Evolutionary conservation across 2,113 vertebrate species (phyloP), one percentile per base, ranked within the genome.

Genomic region (Cololabis saira): DNA sequence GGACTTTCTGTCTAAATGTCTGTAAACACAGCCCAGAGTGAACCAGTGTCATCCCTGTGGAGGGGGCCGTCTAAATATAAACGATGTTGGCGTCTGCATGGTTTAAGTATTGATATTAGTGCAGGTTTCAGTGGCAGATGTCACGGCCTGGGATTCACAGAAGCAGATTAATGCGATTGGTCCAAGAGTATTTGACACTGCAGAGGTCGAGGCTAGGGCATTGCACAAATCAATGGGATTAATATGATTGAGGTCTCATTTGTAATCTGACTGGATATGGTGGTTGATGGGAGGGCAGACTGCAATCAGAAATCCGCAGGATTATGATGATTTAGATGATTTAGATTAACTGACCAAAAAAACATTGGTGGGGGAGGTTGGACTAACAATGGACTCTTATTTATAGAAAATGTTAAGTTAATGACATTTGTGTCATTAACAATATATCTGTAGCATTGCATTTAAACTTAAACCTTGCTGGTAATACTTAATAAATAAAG

Each of bases 101-200:
- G 74, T 80, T 68, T 87, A 74, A 76, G 60, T 71, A 78, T 85
- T 81, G 86, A 84, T 85, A 85, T 89, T 87, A 86, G 81, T 78
- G 82, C 78, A 74, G 79, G 79, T 88, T 84, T 89, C 78, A 60
- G 78, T 80, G 85, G 78, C 88, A 90, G 89, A 89, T 92, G 89
- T 84, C 58, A 9, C 11, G 51, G 77, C 66, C 71, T 78, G 72
- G 68, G 80, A 59, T 81, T 75, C 78, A 79, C 53, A 5, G 68
- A 82, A 73, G 71, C 78, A 85, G 83, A 90, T 89, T 90, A 81
- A 74, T 89, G 74, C 65, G 69, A 77, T 71, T 65, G 49, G 76
- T 79, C 54, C 54, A 56, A 60, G 62, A 69, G 74, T 76, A 58
- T 71, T 76, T 83, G 76, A 89, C 76, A 64, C 68, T 3, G 18